Base-by-base conservation (phyloP, 2,888 invertebrate genomes). In the Clepsis dumicolana region DNA sequence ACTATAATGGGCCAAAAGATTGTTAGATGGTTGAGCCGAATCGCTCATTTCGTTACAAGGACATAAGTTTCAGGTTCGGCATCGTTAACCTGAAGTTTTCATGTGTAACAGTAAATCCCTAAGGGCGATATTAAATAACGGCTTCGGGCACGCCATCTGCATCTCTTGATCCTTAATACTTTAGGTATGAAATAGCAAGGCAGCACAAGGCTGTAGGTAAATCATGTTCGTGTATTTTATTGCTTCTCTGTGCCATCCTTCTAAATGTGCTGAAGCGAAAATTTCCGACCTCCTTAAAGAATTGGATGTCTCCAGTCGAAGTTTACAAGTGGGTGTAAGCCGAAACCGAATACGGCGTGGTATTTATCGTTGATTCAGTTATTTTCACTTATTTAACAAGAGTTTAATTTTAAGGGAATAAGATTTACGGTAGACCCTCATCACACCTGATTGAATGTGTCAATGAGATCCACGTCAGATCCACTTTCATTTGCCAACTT, bases 1-100 rank as follows among this genome's bases (percentile, higher is more conserved):
- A 24, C 52, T 52, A 32, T 48, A 35, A 35, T 25, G 38, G 32
- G 12, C 35, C 32, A 32, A 52, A 64, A 48, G 44, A 44, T 48
- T 54, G 41, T 64, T 5, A 57, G 21, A 32, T 25, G 35, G 50
- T 57, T 50, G n/a, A 29, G 21, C 48, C 48, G 57, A 57, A 48
- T 41, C 35, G 44, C 53, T 65, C 52, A 65, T 60, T 60, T 60
- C 65, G 18, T 62, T 65, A 64, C 44, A 54, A 53, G 44, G 35
- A 66, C 81, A 80, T 77, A 85, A 87, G 80, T 85, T 87, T 81
- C 80, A 82, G 82, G 80, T 85, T 85, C 54, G 82, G 78, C 83
- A 85, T 88, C 86, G 85, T 88, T 87, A 87, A 82, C 82, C 82
- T 76, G 75, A 68, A 74, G 76, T 78, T 80, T 75, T 80, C 80